Conservation (phyloP, 2,113 vertebrate species). For the Cyprinodon tularosa region DNA sequence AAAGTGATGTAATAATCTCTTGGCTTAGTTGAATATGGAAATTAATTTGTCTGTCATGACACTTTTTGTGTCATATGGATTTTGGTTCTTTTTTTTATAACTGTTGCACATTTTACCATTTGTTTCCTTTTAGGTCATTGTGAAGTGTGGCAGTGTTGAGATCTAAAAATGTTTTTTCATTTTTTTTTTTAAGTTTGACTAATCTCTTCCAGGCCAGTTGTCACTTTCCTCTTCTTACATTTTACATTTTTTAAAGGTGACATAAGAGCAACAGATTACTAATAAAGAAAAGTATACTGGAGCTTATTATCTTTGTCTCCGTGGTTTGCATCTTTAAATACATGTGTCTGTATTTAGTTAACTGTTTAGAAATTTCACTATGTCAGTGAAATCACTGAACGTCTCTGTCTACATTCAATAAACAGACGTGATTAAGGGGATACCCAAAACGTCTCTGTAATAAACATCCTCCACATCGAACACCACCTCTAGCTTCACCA, state of each 20-base stretch:
- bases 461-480: conserved; percentile 49
- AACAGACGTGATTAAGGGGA: conserved; percentile 37
- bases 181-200: conserved; percentile 55
- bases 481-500: conserved; percentile 39
- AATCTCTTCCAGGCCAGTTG: conserved; percentile 25
- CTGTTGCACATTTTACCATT: conserved; percentile 11
- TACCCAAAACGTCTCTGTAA: conserved; percentile 31
- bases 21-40: no score
- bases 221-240: conserved; percentile 21
- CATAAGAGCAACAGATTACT: conserved; percentile 16
- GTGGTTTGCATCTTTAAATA: neutral
- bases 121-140: neutral
- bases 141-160: conserved; percentile 22
- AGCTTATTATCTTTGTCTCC: neutral
- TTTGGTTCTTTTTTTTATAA: neutral
- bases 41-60: no score
- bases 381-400: conserved; percentile 7
- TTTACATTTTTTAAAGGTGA: conserved; percentile 31
- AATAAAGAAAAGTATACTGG: conserved; percentile 32
- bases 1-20: no score
- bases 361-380: conserved; percentile 14
- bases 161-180: conserved; percentile 36
- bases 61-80: no score
- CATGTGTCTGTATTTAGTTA: neutral
- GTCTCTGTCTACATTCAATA: conserved; percentile 29